phyloP scores from a whole-genome alignment of 2,797 vertebrate species.

The Mus caroli region DNA sequence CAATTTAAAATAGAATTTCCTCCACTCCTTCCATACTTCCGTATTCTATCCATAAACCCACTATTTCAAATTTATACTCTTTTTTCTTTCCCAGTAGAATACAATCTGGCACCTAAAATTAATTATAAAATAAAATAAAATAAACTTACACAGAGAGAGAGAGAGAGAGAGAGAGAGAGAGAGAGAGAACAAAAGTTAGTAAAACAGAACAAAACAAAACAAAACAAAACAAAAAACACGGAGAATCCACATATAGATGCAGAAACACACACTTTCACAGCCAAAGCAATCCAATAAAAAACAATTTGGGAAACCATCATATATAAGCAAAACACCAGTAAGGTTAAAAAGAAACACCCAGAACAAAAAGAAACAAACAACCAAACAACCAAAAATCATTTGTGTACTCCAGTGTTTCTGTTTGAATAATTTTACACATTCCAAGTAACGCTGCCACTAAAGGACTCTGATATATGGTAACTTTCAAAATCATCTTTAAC shows the following conservation, averaged over 20 bases:
- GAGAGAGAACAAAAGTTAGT: not conserved
- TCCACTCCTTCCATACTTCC: not conserved
- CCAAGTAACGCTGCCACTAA: not conserved
- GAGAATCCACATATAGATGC: not conserved
- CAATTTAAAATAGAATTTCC: not conserved
- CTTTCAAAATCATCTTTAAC: not conserved
- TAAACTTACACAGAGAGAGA: not conserved
- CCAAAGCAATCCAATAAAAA: not conserved
- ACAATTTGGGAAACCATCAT: not conserved
- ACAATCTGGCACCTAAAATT: not conserved
- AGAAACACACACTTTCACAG: not conserved
- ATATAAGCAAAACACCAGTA: not conserved
- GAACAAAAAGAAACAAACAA: not conserved
- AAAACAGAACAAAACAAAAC: too few species aligned
- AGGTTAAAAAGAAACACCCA: not conserved
- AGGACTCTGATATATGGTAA: not conserved
- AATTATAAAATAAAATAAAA: not conserved
- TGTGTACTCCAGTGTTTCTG: not conserved
- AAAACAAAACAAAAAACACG: too few species aligned
- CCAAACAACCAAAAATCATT: not conserved
- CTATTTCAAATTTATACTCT: not conserved
- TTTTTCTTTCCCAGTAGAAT: not conserved
- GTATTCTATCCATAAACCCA: too few species aligned
- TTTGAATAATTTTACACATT: not conserved
- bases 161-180: too few species aligned